These are phyloP conservation scores for Hemistola chrysoprasaria DNA, from an alignment of 2,888 invertebrate species.

Conservation along the genomic window DNA sequence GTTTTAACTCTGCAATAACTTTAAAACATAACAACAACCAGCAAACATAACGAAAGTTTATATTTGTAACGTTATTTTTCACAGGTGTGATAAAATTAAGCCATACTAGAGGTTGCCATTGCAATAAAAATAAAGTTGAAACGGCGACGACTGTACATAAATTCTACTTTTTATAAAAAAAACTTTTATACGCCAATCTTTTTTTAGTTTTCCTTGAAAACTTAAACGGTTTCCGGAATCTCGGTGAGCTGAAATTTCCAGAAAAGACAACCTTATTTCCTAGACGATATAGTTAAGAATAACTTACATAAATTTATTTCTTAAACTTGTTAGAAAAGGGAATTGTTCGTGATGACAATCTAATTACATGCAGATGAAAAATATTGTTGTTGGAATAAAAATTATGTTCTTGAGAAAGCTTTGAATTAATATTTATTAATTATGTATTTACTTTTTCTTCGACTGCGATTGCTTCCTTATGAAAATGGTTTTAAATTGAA, in stretches of 20 bases:
- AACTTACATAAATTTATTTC: constrained; percentile 25
- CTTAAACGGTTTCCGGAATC: constrained; percentile 29
- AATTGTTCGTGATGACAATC: constrained; percentile 35
- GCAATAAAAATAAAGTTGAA: constrained; percentile 27
- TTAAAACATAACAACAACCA: no score
- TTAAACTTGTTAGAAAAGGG: constrained; percentile 28
- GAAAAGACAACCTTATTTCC: constrained; percentile 29
- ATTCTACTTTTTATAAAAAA: constrained; percentile 24
- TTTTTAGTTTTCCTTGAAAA: constrained; percentile 38
- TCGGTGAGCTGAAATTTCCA: constrained; percentile 15
- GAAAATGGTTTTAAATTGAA: no score
- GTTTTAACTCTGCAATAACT: no score
- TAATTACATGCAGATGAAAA: constrained; percentile 32
- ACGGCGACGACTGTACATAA: constrained; percentile 28
- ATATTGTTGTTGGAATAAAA: constrained; percentile 23
- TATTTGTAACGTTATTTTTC: constrained; percentile 1
- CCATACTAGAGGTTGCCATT: constrained; percentile 24
- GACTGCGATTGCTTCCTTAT: no score
- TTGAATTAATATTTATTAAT: constrained; percentile 1
- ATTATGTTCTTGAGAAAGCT: neutral
- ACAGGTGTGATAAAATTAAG: constrained; percentile 8
- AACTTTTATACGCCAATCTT: constrained; percentile 23
- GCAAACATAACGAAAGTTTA: no score
- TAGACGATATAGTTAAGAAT: constrained; percentile 37
- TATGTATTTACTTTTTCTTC: neutral